A percentile compares a stretch with the other conserved stretches of the same genome.
Conservation (phyloP, 2,113 vertebrate species). For the Rhadina sibilatrix region DNA sequence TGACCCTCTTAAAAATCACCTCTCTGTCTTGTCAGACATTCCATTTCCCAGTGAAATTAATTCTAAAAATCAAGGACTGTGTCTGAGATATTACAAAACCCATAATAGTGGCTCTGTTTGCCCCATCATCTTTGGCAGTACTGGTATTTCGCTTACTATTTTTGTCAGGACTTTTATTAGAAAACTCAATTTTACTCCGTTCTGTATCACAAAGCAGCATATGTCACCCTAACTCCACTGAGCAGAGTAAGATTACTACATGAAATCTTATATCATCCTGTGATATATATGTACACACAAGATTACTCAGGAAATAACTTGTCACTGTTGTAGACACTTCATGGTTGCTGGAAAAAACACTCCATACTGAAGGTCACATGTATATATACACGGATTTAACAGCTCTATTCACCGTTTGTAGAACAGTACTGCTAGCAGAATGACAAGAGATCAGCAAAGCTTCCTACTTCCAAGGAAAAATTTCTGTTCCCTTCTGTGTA, state of each 20-base stretch:
- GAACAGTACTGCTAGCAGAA: background rate
- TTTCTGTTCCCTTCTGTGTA: background rate
- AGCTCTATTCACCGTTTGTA: background rate
- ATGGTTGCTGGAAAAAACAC: constrained; percentile 27
- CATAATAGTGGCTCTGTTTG: constrained; percentile 6
- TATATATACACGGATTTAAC: background rate
- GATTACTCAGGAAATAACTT: constrained; percentile 58
- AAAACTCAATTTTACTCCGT: constrained; percentile 43
- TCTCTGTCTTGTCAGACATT: constrained; percentile 52
- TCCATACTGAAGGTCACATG: constrained; percentile 37
- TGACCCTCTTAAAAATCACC: constrained; percentile 53
- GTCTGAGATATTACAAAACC: constrained; percentile 24
- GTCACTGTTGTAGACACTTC: constrained; percentile 39
- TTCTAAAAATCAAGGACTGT: constrained; percentile 56
- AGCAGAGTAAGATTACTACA: constrained; percentile 37
- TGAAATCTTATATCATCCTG: constrained; percentile 37
- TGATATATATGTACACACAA: constrained; percentile 44
- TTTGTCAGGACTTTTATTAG: constrained; percentile 44
- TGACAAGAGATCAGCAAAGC: background rate
- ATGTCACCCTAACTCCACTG: constrained; percentile 44
- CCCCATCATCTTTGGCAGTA: background rate
- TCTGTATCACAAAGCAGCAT: constrained; percentile 58
- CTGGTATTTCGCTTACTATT: constrained; percentile 41
- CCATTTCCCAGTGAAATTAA: constrained; percentile 51
- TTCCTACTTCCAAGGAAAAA: background rate